phyloP scores from a whole-genome alignment of 1,140 invertebrate genomes.

The Lepidurus apus region DNA sequence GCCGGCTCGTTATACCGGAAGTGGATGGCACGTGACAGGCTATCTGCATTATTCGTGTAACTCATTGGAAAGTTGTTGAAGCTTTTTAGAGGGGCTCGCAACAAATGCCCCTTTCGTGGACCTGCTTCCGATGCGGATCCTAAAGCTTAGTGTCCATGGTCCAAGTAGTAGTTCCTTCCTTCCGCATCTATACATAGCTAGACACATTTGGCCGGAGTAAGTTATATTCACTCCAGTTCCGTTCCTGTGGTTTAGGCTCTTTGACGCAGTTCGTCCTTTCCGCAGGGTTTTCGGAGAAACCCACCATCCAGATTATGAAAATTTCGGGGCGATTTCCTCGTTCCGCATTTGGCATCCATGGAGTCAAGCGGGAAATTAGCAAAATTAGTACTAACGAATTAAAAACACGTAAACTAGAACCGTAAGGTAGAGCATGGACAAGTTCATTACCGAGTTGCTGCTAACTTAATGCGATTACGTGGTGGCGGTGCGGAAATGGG shows the following conservation, averaged over 20 bases:
- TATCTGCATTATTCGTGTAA: background rate
- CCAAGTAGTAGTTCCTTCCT: background rate
- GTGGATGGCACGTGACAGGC: conserved; percentile 5
- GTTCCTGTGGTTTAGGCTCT: background rate
- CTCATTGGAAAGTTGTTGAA: background rate
- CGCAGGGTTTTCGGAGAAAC: too few relatives aligned
- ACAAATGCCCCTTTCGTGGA: background rate
- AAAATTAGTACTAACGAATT: too few relatives aligned
- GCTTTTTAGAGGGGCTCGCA: background rate
- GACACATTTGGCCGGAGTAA: background rate
- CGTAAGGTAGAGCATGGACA: background rate
- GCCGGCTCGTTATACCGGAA: background rate
- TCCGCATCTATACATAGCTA: background rate
- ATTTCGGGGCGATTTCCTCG: too few relatives aligned
- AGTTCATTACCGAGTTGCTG: background rate
- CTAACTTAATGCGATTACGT: conserved; percentile 8
- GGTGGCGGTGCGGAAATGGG: conserved; percentile 7
- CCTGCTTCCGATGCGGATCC: conserved; percentile 1
- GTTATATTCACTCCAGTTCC: background rate
- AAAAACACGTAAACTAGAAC: too few relatives aligned
- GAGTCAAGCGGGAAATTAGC: too few relatives aligned
- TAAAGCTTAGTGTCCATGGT: background rate
- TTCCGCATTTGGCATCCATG: too few relatives aligned
- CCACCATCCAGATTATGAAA: too few relatives aligned
- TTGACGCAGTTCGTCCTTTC: too few relatives aligned